phyloP scores from a whole-genome alignment of 2,113 vertebrate species.

The Scomber scombrus region DNA sequence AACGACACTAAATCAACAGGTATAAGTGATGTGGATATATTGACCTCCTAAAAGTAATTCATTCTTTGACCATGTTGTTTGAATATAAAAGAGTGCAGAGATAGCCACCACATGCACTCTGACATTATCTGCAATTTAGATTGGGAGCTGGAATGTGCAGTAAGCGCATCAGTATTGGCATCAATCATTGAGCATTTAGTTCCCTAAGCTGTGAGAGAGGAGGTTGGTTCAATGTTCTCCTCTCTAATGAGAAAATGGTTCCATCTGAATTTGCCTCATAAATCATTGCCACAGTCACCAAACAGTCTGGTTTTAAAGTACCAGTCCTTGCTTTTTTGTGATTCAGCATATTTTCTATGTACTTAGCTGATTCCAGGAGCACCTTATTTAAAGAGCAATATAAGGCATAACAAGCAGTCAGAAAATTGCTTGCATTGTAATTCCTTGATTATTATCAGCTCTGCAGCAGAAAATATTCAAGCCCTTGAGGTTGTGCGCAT shows the following conservation, averaged over 20 bases:
- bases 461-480: neutral
- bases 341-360: conserved; percentile 63
- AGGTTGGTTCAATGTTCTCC: conserved; percentile 70
- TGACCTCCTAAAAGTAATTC: conserved; percentile 39
- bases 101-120: conserved; percentile 24
- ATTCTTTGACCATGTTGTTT: conserved; percentile 44
- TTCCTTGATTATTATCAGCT: conserved; percentile 43
- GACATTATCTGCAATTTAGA: conserved; percentile 74
- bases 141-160: conserved; percentile 51
- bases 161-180: conserved; percentile 68
- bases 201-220: conserved; percentile 65
- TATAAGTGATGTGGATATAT: conserved; percentile 42
- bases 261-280: conserved; percentile 75
- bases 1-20: conserved; percentile 62
- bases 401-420: conserved; percentile 21
- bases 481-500: conserved; percentile 9
- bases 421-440: conserved; percentile 21
- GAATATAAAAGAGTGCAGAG: conserved; percentile 44
- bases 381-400: conserved; percentile 32
- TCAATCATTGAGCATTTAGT: conserved; percentile 77
- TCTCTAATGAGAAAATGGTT: conserved; percentile 79
- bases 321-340: conserved; percentile 40
- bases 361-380: conserved; percentile 32
- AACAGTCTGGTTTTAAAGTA: conserved; percentile 56
- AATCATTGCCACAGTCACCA: conserved; percentile 70